These are phyloP conservation scores for Oligia latruncula DNA, from an alignment of 2,888 invertebrate species.

Conservation along the genomic window DNA sequence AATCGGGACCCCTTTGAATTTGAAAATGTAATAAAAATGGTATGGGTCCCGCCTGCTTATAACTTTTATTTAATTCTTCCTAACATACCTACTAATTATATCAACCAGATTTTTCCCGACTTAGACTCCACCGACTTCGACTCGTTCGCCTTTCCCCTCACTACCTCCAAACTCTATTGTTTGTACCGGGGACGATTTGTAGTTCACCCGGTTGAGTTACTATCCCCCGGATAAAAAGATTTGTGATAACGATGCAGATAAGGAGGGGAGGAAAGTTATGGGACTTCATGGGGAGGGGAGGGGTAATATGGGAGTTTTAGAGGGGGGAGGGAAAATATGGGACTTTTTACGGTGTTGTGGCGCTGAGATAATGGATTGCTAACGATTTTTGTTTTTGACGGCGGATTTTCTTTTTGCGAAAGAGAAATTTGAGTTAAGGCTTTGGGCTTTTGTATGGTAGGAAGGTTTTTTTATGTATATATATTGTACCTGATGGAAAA, in stretches of 20 bases:
- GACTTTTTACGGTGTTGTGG: constrained; percentile 60
- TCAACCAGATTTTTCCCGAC: neutral
- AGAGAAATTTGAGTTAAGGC: constrained; percentile 39
- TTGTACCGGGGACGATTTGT: constrained; percentile 63
- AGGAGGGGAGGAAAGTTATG: constrained; percentile 53
- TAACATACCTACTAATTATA: neutral
- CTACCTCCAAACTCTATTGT: constrained; percentile 49
- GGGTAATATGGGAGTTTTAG: constrained; percentile 18
- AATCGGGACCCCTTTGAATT: too few species aligned
- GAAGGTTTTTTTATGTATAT: neutral
- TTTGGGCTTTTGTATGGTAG: neutral
- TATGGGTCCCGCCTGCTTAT: too few species aligned
- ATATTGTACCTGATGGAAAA: neutral
- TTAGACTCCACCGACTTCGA: neutral
- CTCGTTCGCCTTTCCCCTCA: constrained; percentile 29
- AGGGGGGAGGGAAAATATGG: constrained; percentile 37
- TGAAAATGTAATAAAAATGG: too few species aligned
- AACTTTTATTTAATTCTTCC: too few species aligned
- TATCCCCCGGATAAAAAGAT: constrained; percentile 63
- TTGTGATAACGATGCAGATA: constrained; percentile 67
- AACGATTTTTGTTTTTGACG: constrained; percentile 55
- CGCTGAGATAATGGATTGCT: constrained; percentile 52
- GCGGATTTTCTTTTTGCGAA: constrained; percentile 23
- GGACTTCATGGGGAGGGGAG: constrained; percentile 10
- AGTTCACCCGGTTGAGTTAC: constrained; percentile 60